A percentile compares a stretch with the other conserved stretches of the same genome.
phyloP scores from a whole-genome alignment of 2,113 vertebrate species.

The Chionomys nivalis region DNA sequence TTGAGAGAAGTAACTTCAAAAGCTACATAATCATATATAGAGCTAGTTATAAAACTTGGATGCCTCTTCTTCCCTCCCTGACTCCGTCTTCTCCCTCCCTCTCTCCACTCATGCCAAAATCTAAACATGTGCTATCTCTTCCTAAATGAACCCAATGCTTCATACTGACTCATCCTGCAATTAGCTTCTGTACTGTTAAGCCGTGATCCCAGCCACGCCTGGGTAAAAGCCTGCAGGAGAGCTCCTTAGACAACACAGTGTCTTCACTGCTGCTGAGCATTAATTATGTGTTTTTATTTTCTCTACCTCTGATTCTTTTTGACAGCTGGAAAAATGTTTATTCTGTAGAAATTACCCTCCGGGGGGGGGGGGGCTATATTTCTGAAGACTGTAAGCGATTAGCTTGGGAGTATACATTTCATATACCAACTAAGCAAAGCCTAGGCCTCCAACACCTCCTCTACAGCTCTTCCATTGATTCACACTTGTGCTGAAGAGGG shows the following conservation, averaged over 20 bases:
- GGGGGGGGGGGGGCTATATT: not conserved
- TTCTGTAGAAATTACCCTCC: not conserved
- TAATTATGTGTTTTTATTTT: not conserved
- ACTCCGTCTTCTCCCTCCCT: too few species aligned
- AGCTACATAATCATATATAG: not conserved
- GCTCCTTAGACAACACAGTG: not conserved
- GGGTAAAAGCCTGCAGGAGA: not conserved
- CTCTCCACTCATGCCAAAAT: not conserved
- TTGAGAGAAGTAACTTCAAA: not conserved
- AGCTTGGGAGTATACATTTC: not conserved
- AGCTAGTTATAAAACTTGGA: not conserved
- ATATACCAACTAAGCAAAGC: not conserved
- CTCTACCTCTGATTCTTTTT: slow-evolving; percentile 23
- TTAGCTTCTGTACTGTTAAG: not conserved
- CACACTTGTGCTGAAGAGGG: not conserved
- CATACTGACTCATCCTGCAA: not conserved
- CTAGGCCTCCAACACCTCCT: not conserved
- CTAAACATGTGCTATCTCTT: not conserved
- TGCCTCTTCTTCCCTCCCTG: not conserved
- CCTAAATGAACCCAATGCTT: not conserved
- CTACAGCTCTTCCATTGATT: not conserved
- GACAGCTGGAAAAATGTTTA: not conserved
- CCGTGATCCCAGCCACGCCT: not conserved
- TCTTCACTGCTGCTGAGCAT: not conserved
- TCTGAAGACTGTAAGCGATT: not conserved